Evolutionary conservation across 2,888 invertebrate genomes (phyloP).

Genomic region (Elysia crispata): DNA sequence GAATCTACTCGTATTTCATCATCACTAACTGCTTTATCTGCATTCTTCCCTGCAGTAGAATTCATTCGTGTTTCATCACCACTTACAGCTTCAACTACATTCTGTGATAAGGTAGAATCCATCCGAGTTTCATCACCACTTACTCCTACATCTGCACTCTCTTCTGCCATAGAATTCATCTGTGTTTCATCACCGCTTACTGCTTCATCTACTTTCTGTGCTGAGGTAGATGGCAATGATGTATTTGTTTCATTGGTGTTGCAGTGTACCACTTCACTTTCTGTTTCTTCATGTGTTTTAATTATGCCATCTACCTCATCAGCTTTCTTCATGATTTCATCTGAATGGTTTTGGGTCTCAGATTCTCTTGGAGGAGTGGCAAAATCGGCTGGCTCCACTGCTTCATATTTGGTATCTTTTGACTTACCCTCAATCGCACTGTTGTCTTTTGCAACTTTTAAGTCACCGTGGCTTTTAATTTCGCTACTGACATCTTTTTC

Average conservation of each 20-base stretch:
- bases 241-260: too few relatives aligned
- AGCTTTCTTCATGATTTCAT: not conserved
- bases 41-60: not conserved
- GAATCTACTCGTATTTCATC: not conserved
- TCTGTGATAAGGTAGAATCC: too few relatives aligned
- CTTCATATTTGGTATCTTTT: too few relatives aligned
- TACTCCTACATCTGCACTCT: too few relatives aligned
- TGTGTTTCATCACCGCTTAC: not conserved
- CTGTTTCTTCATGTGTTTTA: not conserved
- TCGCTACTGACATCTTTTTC: too few relatives aligned
- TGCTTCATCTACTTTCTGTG: not conserved
- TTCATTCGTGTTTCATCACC: not conserved
- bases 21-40: not conserved
- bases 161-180: too few relatives aligned
- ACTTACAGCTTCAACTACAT: not conserved
- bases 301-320: slow-evolving; percentile 38
- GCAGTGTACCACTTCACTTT: not conserved
- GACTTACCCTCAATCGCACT: too few relatives aligned
- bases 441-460: too few relatives aligned
- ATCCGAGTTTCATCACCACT: too few relatives aligned
- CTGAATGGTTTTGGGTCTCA: not conserved
- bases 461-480: too few relatives aligned
- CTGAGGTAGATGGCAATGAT: not conserved
- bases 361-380: not conserved
- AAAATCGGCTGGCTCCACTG: not conserved